Base-by-base conservation (phyloP, 2,797 vertebrate genomes). In the Gadopsis marmoratus region DNA sequence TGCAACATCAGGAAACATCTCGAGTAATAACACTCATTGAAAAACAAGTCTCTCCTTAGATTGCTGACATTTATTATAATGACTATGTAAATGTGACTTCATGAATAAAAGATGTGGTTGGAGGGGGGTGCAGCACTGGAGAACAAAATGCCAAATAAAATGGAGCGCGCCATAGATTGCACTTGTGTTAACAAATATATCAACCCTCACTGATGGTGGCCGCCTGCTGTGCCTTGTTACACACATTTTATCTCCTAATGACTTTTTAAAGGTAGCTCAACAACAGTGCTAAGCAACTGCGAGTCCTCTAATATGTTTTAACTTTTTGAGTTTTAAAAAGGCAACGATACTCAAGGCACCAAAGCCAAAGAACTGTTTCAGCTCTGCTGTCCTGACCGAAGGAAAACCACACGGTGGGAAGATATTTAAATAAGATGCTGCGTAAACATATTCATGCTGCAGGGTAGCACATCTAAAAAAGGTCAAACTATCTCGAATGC, bases 1-100 rank as follows among this genome's bases (percentile, higher is more conserved):
- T 39, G 41, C 72, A 82, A 90, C 86, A 89, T 83, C 82, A 79
- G 76, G 85, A 90, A 83, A 85, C 79, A 92, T 88, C 81, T 79
- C 53, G 17, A 85, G 84, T 88, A 88, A 93, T 90, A 89, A 92
- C 82, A 75, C 75, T 91, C 86, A 85, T 78, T 91, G 91, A 93
- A 94, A 95, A 95, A 93, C 86, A 93, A 91, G 89, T 88, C 71
- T 88, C 93, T 92, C 81, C 89, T 91, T 89, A 92, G 93, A 94
- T 91, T 88, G 92, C 91, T 95, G 95, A 95, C 94, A 95, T 95
- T 96, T 95, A 94, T 94, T 94, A 92, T 94, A 95, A 95, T 94
- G 94, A 93, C 90, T 95, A 95, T 95, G 95, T 93, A 95, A 95
- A 96, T 96, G 88, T 85, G 86, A 77, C 81, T 90, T 89, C 90